Conservation (phyloP, 2,113 vertebrate genomes). For the Origma solitaria region DNA sequence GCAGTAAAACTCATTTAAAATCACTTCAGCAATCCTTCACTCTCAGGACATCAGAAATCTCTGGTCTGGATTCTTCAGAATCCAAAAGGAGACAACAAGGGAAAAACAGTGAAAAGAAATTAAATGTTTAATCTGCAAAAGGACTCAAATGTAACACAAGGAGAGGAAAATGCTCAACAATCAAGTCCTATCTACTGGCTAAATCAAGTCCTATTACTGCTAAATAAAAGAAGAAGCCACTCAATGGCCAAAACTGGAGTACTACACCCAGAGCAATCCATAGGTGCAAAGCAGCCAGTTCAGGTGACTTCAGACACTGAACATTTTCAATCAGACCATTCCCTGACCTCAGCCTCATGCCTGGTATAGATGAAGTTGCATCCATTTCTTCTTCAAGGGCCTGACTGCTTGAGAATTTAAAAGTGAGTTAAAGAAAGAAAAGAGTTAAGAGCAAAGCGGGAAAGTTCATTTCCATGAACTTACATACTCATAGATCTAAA, state of each 20-base stretch:
- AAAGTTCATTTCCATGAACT: background rate
- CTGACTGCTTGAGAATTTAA: background rate
- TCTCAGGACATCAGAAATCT: background rate
- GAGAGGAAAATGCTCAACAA: background rate
- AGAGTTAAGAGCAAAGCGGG: background rate
- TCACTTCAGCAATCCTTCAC: background rate
- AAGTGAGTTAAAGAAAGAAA: background rate
- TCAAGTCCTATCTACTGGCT: background rate
- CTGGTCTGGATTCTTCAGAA: background rate
- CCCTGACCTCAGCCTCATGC: background rate
- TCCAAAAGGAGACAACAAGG: background rate
- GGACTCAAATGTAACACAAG: background rate
- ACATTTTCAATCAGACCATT: background rate
- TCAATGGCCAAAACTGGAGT: rapidly evolving
- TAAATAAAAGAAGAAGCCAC: background rate
- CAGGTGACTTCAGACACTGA: background rate
- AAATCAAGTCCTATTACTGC: background rate
- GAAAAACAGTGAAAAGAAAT: background rate
- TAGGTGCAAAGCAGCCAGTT: background rate
- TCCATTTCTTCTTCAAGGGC: background rate
- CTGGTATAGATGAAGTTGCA: background rate
- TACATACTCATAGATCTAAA: background rate
- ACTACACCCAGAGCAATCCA: background rate
- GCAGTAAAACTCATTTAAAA: background rate
- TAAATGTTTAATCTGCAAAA: background rate